A percentile compares a stretch with the other conserved stretches of the same genome.
phyloP scores from a whole-genome alignment of 2,797 vertebrate species.

The Lemur catta region DNA sequence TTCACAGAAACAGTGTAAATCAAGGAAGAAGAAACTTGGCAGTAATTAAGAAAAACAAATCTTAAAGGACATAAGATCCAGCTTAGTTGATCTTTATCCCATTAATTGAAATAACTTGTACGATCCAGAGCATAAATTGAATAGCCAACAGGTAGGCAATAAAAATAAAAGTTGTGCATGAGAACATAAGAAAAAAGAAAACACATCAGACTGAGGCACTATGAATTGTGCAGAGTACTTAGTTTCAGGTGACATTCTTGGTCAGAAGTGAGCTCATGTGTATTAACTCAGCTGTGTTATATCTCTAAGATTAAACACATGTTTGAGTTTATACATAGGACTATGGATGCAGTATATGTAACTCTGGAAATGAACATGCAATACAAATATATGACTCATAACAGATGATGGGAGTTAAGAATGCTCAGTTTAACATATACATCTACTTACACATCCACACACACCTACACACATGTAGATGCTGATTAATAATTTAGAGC shows the following conservation, averaged over 20 bases:
- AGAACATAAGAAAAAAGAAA: slow-evolving; percentile 17
- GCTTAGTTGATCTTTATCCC: neutral
- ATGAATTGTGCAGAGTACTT: neutral
- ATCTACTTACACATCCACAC: neutral
- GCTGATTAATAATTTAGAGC: neutral
- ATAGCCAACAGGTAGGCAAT: neutral
- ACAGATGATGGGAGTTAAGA: neutral
- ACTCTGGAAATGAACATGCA: neutral
- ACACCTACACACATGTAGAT: neutral
- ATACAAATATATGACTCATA: neutral
- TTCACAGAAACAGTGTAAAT: slow-evolving; percentile 65
- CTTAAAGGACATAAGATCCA: neutral
- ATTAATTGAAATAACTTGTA: slow-evolving; percentile 41
- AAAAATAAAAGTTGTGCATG: slow-evolving; percentile 21
- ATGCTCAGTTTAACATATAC: neutral
- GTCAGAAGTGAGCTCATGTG: neutral
- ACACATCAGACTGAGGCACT: neutral
- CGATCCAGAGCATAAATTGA: slow-evolving; percentile 42
- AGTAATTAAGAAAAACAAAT: neutral
- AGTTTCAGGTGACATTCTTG: neutral
- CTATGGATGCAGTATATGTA: neutral
- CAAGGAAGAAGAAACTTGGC: slow-evolving; percentile 42
- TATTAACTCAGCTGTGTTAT: neutral
- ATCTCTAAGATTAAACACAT: neutral
- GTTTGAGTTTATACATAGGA: neutral